These are phyloP conservation scores for Gambusia affinis DNA, from an alignment of 2,113 vertebrate species.

Conservation along the genomic window DNA sequence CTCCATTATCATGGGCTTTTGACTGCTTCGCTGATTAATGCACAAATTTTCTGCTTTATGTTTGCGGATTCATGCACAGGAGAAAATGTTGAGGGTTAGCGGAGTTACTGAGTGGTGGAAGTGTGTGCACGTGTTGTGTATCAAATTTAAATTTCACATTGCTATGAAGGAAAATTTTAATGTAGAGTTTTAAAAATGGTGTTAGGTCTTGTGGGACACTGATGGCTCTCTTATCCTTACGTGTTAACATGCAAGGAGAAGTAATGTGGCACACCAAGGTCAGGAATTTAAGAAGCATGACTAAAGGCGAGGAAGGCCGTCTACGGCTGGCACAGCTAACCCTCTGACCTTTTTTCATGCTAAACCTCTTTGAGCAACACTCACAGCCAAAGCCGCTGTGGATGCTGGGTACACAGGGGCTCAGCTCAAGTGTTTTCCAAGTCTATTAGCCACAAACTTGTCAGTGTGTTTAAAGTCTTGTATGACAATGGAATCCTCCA, in stretches of 20 bases:
- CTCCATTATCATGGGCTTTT: background rate
- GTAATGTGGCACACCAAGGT: constrained; percentile 26
- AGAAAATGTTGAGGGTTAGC: constrained; percentile 13
- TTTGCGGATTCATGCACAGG: constrained; percentile 17
- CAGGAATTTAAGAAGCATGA: constrained; percentile 47
- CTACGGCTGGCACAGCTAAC: constrained; percentile 45
- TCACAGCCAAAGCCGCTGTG: constrained; percentile 28
- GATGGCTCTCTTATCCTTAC: constrained; percentile 10
- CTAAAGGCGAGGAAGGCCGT: constrained; percentile 14
- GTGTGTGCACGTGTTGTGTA: background rate
- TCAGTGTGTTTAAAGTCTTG: constrained; percentile 65
- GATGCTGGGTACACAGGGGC: constrained; percentile 27
- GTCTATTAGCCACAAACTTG: constrained; percentile 43
- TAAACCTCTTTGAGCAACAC: constrained; percentile 27
- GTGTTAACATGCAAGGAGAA: constrained; percentile 41
- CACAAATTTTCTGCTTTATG: constrained; percentile 3
- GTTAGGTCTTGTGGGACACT: constrained; percentile 34
- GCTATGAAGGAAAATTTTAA: constrained; percentile 34
- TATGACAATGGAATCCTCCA: constrained; percentile 34
- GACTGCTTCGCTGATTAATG: background rate
- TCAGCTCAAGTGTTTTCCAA: constrained; percentile 49
- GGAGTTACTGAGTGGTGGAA: constrained; percentile 8
- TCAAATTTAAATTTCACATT: constrained; percentile 15
- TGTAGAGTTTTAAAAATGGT: constrained; percentile 30
- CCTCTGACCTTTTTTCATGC: constrained; percentile 41